These are phyloP conservation scores for Heliconius hewitsoni DNA, from an alignment of 1,140 invertebrate species.

Conservation along the genomic window DNA sequence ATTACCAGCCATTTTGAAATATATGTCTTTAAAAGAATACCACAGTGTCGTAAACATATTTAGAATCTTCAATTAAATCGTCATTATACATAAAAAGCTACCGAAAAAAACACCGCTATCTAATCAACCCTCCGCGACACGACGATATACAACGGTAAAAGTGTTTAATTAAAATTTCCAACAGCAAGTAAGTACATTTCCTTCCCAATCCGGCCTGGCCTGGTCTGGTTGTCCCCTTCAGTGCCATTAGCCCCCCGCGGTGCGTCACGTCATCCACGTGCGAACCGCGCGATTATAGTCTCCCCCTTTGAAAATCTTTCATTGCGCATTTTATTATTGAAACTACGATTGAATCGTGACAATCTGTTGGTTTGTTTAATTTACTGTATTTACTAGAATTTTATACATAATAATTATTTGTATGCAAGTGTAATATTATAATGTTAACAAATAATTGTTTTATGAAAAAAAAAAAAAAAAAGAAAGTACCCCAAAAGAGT, in stretches of 20 bases:
- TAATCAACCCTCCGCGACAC: slow-evolving; percentile 17
- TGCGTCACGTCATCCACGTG: slow-evolving; percentile 52
- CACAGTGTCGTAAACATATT: not conserved
- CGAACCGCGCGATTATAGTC: slow-evolving; percentile 46
- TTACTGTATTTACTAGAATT: slow-evolving; percentile 11
- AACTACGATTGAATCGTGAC: slow-evolving; percentile 22
- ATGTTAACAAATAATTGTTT: no score
- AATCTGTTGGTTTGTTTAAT: slow-evolving; percentile 28
- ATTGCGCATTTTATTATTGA: slow-evolving; percentile 51
- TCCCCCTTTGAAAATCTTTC: slow-evolving; percentile 52
- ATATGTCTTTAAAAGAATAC: not conserved
- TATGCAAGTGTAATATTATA: no score
- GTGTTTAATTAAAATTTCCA: slow-evolving; percentile 37
- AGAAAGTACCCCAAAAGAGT: no score
- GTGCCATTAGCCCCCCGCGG: slow-evolving; percentile 50
- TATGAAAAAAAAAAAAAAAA: no score
- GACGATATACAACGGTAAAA: slow-evolving; percentile 12
- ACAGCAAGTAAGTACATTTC: slow-evolving; percentile 35
- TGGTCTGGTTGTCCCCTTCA: slow-evolving; percentile 41
- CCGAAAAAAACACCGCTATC: slow-evolving; percentile 11
- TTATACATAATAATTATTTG: not conserved
- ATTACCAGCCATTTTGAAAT: not conserved
- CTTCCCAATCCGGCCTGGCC: slow-evolving; percentile 24
- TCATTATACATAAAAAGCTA: not conserved
- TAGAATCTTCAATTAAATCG: not conserved